Percentiles rank a stretch among this genome's conserved stretches.
These are phyloP conservation scores for Heteromormyrus szaboi DNA, from an alignment of 2,797 vertebrate genomes.

Conservation along the genomic window DNA sequence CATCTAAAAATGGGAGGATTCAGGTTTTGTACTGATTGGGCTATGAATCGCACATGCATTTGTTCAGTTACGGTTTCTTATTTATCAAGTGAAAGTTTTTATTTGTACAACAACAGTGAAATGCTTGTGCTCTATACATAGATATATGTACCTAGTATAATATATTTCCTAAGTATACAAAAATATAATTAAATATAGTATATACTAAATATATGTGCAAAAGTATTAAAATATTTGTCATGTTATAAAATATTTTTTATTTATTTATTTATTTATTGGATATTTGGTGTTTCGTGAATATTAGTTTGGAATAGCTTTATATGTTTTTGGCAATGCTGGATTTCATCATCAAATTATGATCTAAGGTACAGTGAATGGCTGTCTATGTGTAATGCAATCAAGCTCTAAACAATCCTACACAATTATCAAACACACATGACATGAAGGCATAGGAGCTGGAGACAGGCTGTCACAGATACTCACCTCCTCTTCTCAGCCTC, in stretches of 20 bases:
- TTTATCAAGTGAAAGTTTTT: background rate
- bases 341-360: background rate
- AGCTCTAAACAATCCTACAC: background rate
- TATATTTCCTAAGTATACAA: background rate
- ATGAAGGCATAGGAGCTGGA: background rate
- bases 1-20: background rate
- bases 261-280: background rate
- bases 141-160: background rate
- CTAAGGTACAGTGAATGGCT: background rate
- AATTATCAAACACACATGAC: background rate
- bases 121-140: no score
- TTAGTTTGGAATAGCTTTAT: background rate
- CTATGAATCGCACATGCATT: background rate
- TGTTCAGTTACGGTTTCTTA: background rate
- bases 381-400: background rate
- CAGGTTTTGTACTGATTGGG: background rate
- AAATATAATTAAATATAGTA: background rate
- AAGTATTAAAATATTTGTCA: background rate
- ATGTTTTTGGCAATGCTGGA: background rate
- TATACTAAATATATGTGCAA: background rate
- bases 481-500: slow-evolving; percentile 72
- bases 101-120: background rate
- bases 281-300: background rate
- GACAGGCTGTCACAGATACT: slow-evolving; percentile 35
- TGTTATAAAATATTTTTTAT: no score